Evolutionary conservation across 2,888 invertebrate species (phyloP), one percentile per base, ranked within the genome.

Genomic region (Scaptomyza caliginosa): DNA sequence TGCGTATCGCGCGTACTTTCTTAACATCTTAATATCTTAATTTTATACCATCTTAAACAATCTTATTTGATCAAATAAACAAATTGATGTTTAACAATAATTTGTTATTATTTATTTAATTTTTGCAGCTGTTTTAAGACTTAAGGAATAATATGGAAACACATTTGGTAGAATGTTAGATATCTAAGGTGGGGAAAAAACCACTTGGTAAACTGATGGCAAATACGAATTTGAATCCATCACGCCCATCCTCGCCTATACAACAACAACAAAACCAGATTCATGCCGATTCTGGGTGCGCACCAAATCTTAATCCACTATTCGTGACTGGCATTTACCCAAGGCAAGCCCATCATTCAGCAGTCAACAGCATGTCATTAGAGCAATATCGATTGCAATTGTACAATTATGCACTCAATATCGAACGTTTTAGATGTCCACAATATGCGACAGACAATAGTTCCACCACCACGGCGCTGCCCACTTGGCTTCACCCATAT

Each of bases 381-480:
- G 96, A 97, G 88, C 96, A 96, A 88, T 96, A 97, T 90, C 94
- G 96, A 5, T 91, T 96, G 3, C 97, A 97, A 86, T 93, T 97
- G 1, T 97, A 97, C 91, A 96, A 97, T 91, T 96, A 96, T 91
- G 97, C 97, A 52, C 94, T 96, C 90, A 89, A 86, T 39, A 96
- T 96, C 7, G 96, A 96, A 88, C 93, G 96, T 1, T 92, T 97
- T 13, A 93, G 96, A 26, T 93, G 94, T 48, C 76, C 88, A 4
- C 81, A 72, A 21, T 89, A 89, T 46, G 67, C 64, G 1, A 45
- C 73, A 19, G 52, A 72, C 3, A 43, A 28, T 6, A 39, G 43
- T 8, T 8, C 24, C 6, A 16, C 32, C 32, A 7, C 24, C n/a
- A 10, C 54, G 4, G 6, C 49, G 3, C 19, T 71, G 24, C 36